Conservation (phyloP, 1,140 invertebrate genomes). For the Calephelis virginiensis region DNA sequence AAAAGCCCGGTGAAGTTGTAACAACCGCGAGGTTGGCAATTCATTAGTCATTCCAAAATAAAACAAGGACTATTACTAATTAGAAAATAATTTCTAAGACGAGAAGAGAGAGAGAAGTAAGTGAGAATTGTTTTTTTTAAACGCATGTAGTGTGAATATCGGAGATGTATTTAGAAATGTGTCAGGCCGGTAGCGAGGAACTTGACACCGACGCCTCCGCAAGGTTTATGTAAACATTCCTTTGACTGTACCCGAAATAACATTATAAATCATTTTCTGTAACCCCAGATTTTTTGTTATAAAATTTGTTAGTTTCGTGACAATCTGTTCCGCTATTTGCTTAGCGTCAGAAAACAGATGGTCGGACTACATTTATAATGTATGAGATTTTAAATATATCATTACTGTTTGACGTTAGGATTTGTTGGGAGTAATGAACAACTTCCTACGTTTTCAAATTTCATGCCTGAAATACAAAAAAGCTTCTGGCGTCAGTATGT, state of each 20-base stretch:
- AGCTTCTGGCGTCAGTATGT: too few species aligned
- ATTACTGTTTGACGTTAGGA: conserved; percentile 38
- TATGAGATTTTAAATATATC: conserved; percentile 58
- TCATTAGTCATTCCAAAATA: too few species aligned
- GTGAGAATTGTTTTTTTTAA: conserved; percentile 22
- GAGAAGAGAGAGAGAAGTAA: conserved; percentile 11
- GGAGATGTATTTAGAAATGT: conserved; percentile 18
- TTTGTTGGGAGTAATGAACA: conserved; percentile 12
- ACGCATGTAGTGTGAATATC: conserved; percentile 31
- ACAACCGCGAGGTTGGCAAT: too few species aligned
- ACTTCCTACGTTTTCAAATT: neutral
- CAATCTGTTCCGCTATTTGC: conserved; percentile 78
- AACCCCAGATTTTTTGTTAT: conserved; percentile 54
- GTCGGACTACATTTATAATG: conserved; percentile 56
- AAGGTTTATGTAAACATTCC: conserved; percentile 56
- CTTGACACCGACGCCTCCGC: conserved; percentile 27
- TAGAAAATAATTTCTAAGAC: neutral
- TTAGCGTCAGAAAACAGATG: conserved; percentile 73
- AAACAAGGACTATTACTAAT: too few species aligned
- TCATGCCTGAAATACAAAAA: too few species aligned
- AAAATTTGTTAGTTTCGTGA: conserved; percentile 73
- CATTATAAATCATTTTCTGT: conserved; percentile 71
- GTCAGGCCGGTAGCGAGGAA: conserved; percentile 20
- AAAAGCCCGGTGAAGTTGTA: too few species aligned
- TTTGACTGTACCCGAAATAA: conserved; percentile 62